These are phyloP conservation scores for Chromis chromis DNA, from an alignment of 2,797 vertebrate species.

Conservation along the genomic window DNA sequence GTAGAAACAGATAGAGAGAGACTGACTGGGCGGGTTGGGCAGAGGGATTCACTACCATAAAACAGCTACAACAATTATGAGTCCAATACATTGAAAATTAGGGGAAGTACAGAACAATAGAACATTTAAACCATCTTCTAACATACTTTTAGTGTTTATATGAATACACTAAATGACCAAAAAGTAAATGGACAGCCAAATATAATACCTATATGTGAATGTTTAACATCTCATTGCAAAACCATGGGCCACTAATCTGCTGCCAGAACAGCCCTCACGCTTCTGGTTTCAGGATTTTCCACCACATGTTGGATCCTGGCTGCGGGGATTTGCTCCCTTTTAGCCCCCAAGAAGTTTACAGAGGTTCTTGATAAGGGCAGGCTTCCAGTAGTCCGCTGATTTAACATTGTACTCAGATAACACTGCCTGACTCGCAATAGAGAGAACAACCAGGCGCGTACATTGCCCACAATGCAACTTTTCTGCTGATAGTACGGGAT, in stretches of 20 bases:
- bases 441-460: neutral
- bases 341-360: neutral
- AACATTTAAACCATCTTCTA: neutral
- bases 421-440: neutral
- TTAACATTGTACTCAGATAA: neutral
- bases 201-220: neutral
- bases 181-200: neutral
- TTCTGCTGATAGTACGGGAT: neutral
- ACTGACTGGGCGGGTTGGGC: neutral
- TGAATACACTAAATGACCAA: neutral
- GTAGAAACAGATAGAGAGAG: slow-evolving; percentile 23
- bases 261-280: neutral
- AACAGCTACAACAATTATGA: slow-evolving; percentile 8
- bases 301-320: neutral
- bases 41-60: neutral
- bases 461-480: neutral
- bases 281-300: neutral
- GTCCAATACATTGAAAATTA: neutral
- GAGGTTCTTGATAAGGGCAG: neutral
- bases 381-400: neutral
- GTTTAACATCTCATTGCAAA: neutral
- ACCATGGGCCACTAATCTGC: neutral
- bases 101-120: neutral
- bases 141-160: too few species aligned
- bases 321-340: neutral